phyloP scores from a whole-genome alignment of 2,888 invertebrate genomes.

The Asteroscopus sphinx region DNA sequence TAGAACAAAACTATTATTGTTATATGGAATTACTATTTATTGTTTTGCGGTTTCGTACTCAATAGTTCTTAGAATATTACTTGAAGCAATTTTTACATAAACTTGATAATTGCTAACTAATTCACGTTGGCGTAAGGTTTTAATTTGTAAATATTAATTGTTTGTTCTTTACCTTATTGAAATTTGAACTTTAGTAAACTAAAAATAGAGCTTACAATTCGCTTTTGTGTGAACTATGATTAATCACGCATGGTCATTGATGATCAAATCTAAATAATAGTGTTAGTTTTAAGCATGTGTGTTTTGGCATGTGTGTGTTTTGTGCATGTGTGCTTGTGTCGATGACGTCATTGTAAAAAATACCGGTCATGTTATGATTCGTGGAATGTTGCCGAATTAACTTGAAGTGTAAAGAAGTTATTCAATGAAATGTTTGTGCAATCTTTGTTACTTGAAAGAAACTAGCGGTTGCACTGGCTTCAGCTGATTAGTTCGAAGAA shows the following conservation, averaged over 20 bases:
- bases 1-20: constrained; percentile 1
- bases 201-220: neutral
- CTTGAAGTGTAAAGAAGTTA: constrained; percentile 10
- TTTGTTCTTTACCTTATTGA: constrained; percentile 2
- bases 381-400: constrained; percentile 13
- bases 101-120: constrained; percentile 42
- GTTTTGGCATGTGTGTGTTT: neutral
- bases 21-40: constrained; percentile 5
- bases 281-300: constrained; percentile 15
- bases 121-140: constrained; percentile 43
- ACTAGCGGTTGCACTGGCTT: neutral
- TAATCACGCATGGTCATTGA: constrained; percentile 25
- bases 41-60: constrained; percentile 22
- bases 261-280: constrained; percentile 27
- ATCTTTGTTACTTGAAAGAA: neutral
- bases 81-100: constrained; percentile 34
- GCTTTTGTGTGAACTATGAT: neutral
- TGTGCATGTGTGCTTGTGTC: constrained; percentile 1
- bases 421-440: constrained; percentile 28
- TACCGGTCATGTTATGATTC: neutral
- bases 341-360: constrained; percentile 20
- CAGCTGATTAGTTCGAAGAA: too few relatives aligned
- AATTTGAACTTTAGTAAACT: neutral
- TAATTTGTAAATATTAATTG: constrained; percentile 44
- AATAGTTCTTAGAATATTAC: constrained; percentile 39